Base-by-base conservation (phyloP, 2,888 invertebrate genomes). In the Gari tellinella region DNA sequence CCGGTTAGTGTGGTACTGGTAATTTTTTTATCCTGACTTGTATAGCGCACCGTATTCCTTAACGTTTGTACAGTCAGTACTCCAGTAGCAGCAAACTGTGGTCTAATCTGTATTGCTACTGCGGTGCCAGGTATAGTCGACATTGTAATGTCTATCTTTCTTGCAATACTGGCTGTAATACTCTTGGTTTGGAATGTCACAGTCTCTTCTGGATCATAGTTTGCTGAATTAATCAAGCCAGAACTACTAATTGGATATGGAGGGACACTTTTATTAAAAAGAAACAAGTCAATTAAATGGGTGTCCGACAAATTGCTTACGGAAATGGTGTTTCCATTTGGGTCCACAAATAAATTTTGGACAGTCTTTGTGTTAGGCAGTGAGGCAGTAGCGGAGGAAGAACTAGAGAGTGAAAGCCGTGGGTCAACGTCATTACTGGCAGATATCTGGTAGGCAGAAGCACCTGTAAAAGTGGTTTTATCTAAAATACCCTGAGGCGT, bases 341-440 rank as follows among this genome's bases (percentile, higher is more conserved):
- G 58, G 45, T 81, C 69, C 57, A 79, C 77, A 56, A 88, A 86
- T 53, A 75, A 73, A 8, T 84, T 67, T 2, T 76, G 70, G 10
- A 84, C 57, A 0, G 84, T 82, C 15, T 72, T 72, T 12, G 87
- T 78, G 48, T 72, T 75, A 0, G 81, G 38, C 14, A 58, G 38
- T 0, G 65, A 25, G 19, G 60, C 37, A 2, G 45, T 56, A 8
- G 53, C 51, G 43, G 68, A 76, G 15, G 83, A 84, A 69, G 81
- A 86, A 14, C 78, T 79, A 41, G 75, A 85, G n/a, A n/a, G n/a
- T n/a, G n/a, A n/a, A n/a, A n/a, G n/a, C n/a, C n/a, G n/a, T 7
- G 83, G 86, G 60, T 83, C 85, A 0, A 63, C 25, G n/a, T 60
- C 64, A 31, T 76, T 77, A 17, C 80, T 69, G 55, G 80, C 66